Evolutionary conservation across 1,140 invertebrate species (phyloP).

Genomic region (Triops cancriformis): DNA sequence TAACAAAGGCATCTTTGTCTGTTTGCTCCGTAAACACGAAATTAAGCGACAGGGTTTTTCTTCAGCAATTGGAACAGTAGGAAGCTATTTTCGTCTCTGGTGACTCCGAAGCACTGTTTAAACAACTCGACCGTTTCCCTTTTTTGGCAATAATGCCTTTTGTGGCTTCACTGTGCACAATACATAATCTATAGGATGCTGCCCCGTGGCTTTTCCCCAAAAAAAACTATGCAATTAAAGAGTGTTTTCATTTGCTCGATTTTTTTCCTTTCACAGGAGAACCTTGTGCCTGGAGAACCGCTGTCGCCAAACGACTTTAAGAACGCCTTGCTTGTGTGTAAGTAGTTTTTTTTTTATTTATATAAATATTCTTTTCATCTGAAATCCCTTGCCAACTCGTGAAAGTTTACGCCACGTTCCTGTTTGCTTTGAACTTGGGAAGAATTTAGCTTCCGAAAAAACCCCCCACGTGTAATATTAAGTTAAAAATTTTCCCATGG

Average conservation of each 20-base stretch:
- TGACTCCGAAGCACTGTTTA: not conserved
- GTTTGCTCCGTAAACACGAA: not conserved
- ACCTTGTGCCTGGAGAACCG: constrained; percentile 34
- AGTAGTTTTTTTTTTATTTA: constrained; percentile 20
- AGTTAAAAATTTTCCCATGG: no score
- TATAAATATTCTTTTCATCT: not conserved
- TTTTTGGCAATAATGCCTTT: not conserved
- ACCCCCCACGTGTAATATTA: no score
- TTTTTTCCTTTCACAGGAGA: constrained; percentile 29
- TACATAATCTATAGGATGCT: not conserved
- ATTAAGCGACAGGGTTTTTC: not conserved
- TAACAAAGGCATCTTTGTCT: not conserved
- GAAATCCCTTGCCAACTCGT: no score
- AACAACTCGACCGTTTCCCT: not conserved
- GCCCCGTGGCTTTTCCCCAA: not conserved
- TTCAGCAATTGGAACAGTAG: not conserved
- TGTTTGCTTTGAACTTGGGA: no score
- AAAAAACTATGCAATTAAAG: not conserved
- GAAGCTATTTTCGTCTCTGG: not conserved
- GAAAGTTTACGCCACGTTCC: no score
- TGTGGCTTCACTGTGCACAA: not conserved
- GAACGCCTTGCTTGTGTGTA: constrained; percentile 34
- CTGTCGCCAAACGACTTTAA: constrained; percentile 36
- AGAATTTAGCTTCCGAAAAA: no score
- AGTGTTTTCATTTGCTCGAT: not conserved